These are phyloP conservation scores for Epinephelus malabaricus DNA, from an alignment of 2,797 vertebrate species.

Conservation along the genomic window DNA sequence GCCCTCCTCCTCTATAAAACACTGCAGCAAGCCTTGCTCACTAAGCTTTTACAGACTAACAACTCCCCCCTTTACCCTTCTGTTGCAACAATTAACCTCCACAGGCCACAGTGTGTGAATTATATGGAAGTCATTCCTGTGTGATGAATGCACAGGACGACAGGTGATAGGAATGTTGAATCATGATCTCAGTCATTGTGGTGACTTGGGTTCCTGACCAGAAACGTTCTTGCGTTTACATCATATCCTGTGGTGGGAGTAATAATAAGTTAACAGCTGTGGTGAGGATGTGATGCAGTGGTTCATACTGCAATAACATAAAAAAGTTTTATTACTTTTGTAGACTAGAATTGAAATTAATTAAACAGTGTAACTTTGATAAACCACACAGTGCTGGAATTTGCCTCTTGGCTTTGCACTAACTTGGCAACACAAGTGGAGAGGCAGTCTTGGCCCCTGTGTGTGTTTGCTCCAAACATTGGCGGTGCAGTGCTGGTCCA, in stretches of 20 bases:
- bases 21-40: not conserved
- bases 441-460: conserved; percentile 8
- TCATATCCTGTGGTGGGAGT: conserved; percentile 62
- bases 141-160: conserved; percentile 51
- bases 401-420: conserved; percentile 54
- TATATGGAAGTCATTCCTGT: conserved; percentile 49
- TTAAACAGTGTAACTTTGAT: conserved; percentile 47
- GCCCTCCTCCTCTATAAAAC: conserved; percentile 17
- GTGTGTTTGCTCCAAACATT: conserved; percentile 43
- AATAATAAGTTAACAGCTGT: conserved; percentile 40
- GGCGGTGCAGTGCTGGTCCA: conserved; percentile 19
- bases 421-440: conserved; percentile 40
- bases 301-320: conserved; percentile 34
- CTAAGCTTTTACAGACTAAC: not conserved
- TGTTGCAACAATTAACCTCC: conserved; percentile 27
- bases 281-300: conserved; percentile 25
- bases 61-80: conserved; percentile 3
- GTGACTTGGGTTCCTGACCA: conserved; percentile 27
- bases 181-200: conserved; percentile 57
- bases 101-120: conserved; percentile 11
- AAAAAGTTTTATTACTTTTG: conserved; percentile 19
- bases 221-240: conserved; percentile 33
- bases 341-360: conserved; percentile 28
- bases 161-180: conserved; percentile 62
- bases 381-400: conserved; percentile 39